Conservation (phyloP, 2,888 invertebrate genomes). For the Agonopterix alstromeriana region DNA sequence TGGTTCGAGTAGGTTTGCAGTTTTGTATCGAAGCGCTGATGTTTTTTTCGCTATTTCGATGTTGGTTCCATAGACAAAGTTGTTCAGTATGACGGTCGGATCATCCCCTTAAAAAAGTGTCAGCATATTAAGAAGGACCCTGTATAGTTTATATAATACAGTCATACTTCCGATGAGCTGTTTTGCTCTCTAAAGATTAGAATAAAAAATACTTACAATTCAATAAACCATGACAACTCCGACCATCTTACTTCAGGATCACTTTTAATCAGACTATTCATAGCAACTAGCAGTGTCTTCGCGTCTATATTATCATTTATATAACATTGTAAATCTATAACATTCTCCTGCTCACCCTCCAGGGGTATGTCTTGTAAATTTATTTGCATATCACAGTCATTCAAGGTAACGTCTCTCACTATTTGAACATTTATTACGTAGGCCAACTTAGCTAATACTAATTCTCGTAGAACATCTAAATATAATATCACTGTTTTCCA, state of each 20-base stretch:
- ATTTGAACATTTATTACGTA: conserved; percentile 69
- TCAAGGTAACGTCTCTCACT: conserved; percentile 47
- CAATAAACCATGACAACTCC: conserved; percentile 82
- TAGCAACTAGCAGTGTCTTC: conserved; percentile 77
- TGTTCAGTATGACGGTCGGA: no score
- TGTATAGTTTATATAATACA: no score
- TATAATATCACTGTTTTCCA: conserved; percentile 53
- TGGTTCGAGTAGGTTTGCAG: no score
- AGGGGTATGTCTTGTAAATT: conserved; percentile 57
- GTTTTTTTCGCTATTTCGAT: no score
- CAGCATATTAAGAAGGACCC: no score
- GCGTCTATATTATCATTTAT: conserved; percentile 68
- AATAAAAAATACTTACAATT: conserved; percentile 72
- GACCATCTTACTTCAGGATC: conserved; percentile 81
- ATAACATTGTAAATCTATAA: conserved; percentile 79
- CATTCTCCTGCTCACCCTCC: conserved; percentile 38
- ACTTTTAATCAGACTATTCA: conserved; percentile 77
- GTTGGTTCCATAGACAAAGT: no score
- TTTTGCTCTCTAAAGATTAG: not conserved
- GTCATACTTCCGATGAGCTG: no score
- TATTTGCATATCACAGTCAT: conserved; percentile 58
- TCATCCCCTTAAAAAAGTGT: no score
- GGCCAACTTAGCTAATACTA: conserved; percentile 55
- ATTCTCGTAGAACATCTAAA: conserved; percentile 50
- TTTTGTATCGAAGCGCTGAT: no score